phyloP scores from a whole-genome alignment of 2,888 invertebrate genomes.

The Hemistola chrysoprasaria region DNA sequence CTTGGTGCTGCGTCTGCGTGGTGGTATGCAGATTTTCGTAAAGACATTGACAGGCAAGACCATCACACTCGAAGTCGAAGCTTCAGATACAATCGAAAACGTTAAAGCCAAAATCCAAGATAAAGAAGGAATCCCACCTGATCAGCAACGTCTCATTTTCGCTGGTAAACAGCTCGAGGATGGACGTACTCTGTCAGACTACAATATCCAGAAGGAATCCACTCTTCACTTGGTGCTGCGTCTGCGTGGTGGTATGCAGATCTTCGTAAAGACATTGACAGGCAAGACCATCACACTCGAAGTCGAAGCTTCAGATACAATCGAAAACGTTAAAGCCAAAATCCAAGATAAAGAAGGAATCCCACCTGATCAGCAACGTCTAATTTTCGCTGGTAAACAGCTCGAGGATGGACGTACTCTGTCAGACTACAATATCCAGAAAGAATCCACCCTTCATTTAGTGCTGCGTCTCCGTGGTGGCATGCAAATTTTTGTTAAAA shows the following conservation, averaged over 20 bases:
- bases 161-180: slow-evolving; percentile 30
- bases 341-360: slow-evolving; percentile 31
- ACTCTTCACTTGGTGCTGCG: slow-evolving; percentile 28
- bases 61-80: slow-evolving; percentile 27
- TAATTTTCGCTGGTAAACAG: slow-evolving; percentile 29
- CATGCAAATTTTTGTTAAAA: slow-evolving; percentile 26
- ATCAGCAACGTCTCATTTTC: slow-evolving; percentile 29
- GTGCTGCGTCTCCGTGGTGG: slow-evolving; percentile 26
- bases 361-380: slow-evolving; percentile 28
- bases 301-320: slow-evolving; percentile 27
- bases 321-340: slow-evolving; percentile 29
- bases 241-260: slow-evolving; percentile 32
- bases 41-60: slow-evolving; percentile 31
- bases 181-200: slow-evolving; percentile 29
- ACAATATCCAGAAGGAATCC: slow-evolving; percentile 31
- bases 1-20: slow-evolving; percentile 26
- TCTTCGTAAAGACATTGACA: slow-evolving; percentile 27
- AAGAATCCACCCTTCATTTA: slow-evolving; percentile 25
- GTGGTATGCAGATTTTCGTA: slow-evolving; percentile 33
- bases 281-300: slow-evolving; percentile 27
- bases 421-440: slow-evolving; percentile 28
- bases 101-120: slow-evolving; percentile 31
- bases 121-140: slow-evolving; percentile 31
- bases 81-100: slow-evolving; percentile 29
- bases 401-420: slow-evolving; percentile 28